Conservation (phyloP, 2,888 invertebrate genomes). For the Ormyrus pomaceus region DNA sequence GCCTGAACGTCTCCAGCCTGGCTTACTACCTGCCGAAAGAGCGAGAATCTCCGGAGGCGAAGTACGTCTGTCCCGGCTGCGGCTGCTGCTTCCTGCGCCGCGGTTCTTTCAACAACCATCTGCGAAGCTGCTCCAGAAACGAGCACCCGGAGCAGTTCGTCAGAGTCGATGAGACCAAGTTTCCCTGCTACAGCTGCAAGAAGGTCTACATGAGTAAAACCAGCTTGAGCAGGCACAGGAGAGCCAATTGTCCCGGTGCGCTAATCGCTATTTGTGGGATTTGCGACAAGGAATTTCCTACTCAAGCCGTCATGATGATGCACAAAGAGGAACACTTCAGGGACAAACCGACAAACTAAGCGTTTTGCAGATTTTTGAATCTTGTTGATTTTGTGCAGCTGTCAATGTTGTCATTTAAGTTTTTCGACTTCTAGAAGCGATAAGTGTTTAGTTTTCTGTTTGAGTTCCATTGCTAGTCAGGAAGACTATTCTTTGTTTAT, state of each 20-base stretch:
- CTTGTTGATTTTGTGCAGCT: too few relatives aligned
- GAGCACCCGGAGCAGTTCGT: not conserved
- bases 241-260: conserved; percentile 47
- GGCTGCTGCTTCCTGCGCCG: conserved; percentile 26
- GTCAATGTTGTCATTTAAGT: too few relatives aligned
- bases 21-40: conserved; percentile 20
- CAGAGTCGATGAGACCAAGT: conserved; percentile 39
- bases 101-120: conserved; percentile 25
- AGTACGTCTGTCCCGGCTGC: conserved; percentile 43
- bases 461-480: too few relatives aligned
- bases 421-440: too few relatives aligned
- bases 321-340: conserved; percentile 54
- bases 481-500: too few relatives aligned
- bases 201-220: conserved; percentile 72
- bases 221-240: conserved; percentile 71
- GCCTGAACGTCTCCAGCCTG: not conserved
- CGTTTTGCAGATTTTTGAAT: too few relatives aligned
- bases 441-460: too few relatives aligned
- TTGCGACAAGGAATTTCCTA: conserved; percentile 49
- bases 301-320: conserved; percentile 48
- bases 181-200: conserved; percentile 71
- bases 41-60: not conserved
- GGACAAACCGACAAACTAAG: conserved; percentile 44
- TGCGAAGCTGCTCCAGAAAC: conserved; percentile 4
- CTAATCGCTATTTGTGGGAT: conserved; percentile 52